Percentiles rank a stretch among this genome's conserved stretches.
Conservation (phyloP, 2,113 vertebrate genomes). For the Chaenocephalus aceratus region DNA sequence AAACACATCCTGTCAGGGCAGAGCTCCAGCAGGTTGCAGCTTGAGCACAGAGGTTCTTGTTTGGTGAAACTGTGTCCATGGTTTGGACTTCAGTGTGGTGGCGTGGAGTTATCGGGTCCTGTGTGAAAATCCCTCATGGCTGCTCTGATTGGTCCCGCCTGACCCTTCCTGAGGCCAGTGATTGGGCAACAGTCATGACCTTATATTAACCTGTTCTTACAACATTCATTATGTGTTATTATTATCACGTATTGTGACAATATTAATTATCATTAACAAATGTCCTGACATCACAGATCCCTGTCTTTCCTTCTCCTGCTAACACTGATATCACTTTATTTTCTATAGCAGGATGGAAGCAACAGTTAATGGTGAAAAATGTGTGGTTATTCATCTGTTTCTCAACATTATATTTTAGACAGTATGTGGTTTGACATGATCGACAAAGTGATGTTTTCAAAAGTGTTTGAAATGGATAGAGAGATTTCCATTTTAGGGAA, state of each 20-base stretch:
- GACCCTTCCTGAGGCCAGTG: constrained; percentile 56
- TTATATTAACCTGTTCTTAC: not conserved
- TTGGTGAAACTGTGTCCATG: not conserved
- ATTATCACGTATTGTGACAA: not conserved
- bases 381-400: not conserved
- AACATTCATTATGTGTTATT: not conserved
- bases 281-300: constrained; percentile 50
- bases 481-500: not conserved
- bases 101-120: constrained; percentile 49
- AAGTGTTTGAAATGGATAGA: too few relatives aligned
- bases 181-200: constrained; percentile 58
- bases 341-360: constrained; percentile 15
- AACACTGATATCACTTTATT: not conserved
- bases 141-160: constrained; percentile 45
- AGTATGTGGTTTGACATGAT: not conserved
- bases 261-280: not conserved
- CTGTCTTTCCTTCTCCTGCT: not conserved
- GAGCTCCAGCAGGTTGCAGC: not conserved
- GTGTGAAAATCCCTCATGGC: constrained; percentile 49
- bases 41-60: too few relatives aligned
- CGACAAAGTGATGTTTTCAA: not conserved
- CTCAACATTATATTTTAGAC: not conserved
- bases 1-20: too few relatives aligned
- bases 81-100: not conserved
- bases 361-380: not conserved